Percentiles rank a stretch among this genome's conserved stretches.
Evolutionary conservation across 2,113 vertebrate genomes (phyloP).

Genomic region (Pao palembangensis): DNA sequence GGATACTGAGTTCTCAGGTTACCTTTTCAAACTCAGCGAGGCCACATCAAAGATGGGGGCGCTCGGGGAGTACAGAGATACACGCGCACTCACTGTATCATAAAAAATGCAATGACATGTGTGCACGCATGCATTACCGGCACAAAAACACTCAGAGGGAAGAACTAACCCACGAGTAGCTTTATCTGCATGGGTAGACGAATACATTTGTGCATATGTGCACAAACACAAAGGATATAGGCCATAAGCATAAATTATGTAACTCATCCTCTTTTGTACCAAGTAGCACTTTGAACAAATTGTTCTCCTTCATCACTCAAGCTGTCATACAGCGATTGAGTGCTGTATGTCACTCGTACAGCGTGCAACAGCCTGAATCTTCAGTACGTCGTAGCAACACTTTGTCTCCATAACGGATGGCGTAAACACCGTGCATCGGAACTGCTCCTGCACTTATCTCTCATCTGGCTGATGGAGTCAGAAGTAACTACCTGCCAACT

Average conservation of each 20-base stretch:
- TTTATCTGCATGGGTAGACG: background rate
- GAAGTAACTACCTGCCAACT: constrained; percentile 44
- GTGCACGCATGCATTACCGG: constrained; percentile 9
- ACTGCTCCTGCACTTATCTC: background rate
- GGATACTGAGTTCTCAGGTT: constrained; percentile 71
- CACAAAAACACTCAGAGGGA: constrained; percentile 1
- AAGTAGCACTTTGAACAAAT: constrained; percentile 8
- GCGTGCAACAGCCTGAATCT: background rate
- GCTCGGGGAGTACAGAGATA: constrained; percentile 61
- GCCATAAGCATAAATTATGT: constrained; percentile 21
- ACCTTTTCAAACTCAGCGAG: constrained; percentile 74
- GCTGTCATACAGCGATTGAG: constrained; percentile 7
- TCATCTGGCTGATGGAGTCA: constrained; percentile 23
- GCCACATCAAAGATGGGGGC: constrained; percentile 73
- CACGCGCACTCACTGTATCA: constrained; percentile 32
- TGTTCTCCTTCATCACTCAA: constrained; percentile 10
- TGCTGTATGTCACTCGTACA: background rate
- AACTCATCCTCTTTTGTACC: constrained; percentile 3
- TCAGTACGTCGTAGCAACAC: no score
- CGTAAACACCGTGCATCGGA: no score
- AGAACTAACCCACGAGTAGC: background rate
- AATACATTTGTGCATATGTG: constrained; percentile 1
- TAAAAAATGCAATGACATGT: constrained; percentile 40
- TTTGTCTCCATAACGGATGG: no score
- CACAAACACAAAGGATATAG: background rate